These are phyloP conservation scores for Ariopsis seemanni DNA, from an alignment of 2,113 vertebrate species.

Conservation along the genomic window DNA sequence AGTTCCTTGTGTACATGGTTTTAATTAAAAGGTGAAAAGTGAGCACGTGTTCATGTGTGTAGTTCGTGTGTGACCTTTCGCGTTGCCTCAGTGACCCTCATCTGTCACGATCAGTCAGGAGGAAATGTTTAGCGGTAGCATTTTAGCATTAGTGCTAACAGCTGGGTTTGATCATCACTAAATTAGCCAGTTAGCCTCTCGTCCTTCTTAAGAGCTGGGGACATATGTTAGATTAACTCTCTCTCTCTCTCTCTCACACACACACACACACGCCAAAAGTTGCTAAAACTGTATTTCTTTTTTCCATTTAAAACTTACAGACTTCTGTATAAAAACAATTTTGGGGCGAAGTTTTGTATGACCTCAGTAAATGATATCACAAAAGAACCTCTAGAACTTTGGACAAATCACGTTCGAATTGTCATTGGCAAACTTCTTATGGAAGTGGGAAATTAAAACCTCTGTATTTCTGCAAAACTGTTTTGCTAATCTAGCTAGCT, in stretches of 20 bases:
- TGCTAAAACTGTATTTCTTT: neutral
- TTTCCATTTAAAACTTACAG: neutral
- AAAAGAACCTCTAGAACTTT: neutral
- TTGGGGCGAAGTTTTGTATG: neutral
- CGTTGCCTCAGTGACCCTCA: neutral
- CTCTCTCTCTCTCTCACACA: too few relatives aligned
- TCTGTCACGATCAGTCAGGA: neutral
- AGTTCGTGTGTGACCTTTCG: neutral
- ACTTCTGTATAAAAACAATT: neutral
- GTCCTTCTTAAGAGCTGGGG: neutral
- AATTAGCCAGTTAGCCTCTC: neutral
- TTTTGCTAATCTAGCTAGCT: neutral
- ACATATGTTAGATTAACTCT: neutral
- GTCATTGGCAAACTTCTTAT: neutral
- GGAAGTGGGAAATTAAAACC: neutral
- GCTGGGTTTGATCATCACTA: slow-evolving; percentile 3
- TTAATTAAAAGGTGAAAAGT: neutral
- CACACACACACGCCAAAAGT: too few relatives aligned
- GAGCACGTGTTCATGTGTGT: neutral
- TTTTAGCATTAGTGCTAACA: neutral
- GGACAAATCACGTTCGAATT: neutral
- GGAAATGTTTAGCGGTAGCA: neutral
- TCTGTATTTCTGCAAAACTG: neutral
- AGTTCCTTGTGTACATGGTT: neutral
- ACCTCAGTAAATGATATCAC: neutral